Base-by-base conservation (phyloP, 2,113 vertebrate species). In the Suncus etruscus region DNA sequence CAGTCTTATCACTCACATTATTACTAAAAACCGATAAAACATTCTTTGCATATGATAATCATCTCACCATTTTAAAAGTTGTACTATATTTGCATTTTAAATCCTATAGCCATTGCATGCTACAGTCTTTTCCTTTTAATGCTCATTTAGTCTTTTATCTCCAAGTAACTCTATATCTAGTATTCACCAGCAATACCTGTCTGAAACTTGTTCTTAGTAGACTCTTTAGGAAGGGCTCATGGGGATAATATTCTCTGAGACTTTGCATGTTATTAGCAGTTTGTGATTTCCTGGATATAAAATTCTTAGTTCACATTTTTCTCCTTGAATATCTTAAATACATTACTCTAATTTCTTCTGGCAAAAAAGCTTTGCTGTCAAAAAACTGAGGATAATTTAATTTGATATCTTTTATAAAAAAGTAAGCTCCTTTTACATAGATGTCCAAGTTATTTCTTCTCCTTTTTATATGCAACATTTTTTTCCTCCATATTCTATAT, bases 261-360 rank as follows among this genome's bases (percentile, higher is more conserved):
- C 74, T 94, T 92, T 85, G 61, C 82, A 83, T 78, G 51, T 89
- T 85, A 76, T 89, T 94, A 91, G 83, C 80, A 91, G 66, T 92
- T 87, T 92, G 82, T 92, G 83, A 94, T 83, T 95, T 91, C 79
- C 72, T 81, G 82, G 22, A 89, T 89, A 89, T 93, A 94, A 92
- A 91, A 90, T 89, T 51, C 48, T 95, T 84, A 93, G 69, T 90
- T 94, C 79, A 94, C 86, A 88, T 90, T 85, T 93, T 32, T 88
- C 63, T 87, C 61, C 69, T 77, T 91, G 87, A 91, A 81, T 95
- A 87, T 92, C 61, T 94, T 92, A 81, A 94, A 91, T 91, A 86
- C 82, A 90, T 87, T 84, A 87, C 65, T 84, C 48, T 89, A 87
- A 95, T 95, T 92, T 94, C 75, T 95, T 89, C 50, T 90, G 61